A percentile compares a stretch with the other conserved stretches of the same genome.
Evolutionary conservation across 2,113 vertebrate species (phyloP).

Genomic region (Rhodinocichla rosea): DNA sequence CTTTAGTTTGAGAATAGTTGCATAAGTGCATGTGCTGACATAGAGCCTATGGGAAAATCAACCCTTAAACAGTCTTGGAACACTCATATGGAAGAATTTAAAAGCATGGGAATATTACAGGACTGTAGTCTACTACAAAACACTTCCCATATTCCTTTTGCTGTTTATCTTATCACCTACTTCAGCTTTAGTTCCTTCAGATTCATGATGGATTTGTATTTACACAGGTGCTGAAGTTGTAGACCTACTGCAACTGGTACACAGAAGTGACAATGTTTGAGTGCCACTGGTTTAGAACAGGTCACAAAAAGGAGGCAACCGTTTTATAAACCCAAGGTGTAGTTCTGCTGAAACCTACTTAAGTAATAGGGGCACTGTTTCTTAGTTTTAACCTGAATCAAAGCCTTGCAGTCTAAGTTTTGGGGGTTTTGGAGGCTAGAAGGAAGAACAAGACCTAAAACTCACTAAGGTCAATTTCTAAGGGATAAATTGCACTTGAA

Average conservation of each 20-base stretch:
- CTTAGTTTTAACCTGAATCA: background rate
- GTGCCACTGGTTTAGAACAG: background rate
- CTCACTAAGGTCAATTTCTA: background rate
- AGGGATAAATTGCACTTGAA: background rate
- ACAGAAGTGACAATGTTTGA: background rate
- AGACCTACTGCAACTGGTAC: background rate
- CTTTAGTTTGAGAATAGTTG: background rate
- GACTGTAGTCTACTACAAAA: background rate
- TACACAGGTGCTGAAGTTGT: background rate
- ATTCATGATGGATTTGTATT: background rate
- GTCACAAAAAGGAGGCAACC: background rate
- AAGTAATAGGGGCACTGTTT: background rate
- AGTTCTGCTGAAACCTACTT: background rate
- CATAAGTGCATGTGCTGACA: background rate
- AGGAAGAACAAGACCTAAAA: background rate
- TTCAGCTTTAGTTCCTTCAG: background rate
- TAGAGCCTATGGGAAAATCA: background rate
- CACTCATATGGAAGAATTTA: background rate
- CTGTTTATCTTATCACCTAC: background rate
- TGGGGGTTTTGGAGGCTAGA: rapidly evolving
- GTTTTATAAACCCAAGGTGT: background rate
- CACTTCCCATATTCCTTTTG: background rate
- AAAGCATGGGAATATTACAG: background rate
- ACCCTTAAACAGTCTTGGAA: background rate
- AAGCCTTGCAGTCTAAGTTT: background rate